Evolutionary conservation across 1,140 invertebrate genomes (phyloP), one percentile per base, ranked within the genome.

Genomic region (Temnothorax curvispinosus): DNA sequence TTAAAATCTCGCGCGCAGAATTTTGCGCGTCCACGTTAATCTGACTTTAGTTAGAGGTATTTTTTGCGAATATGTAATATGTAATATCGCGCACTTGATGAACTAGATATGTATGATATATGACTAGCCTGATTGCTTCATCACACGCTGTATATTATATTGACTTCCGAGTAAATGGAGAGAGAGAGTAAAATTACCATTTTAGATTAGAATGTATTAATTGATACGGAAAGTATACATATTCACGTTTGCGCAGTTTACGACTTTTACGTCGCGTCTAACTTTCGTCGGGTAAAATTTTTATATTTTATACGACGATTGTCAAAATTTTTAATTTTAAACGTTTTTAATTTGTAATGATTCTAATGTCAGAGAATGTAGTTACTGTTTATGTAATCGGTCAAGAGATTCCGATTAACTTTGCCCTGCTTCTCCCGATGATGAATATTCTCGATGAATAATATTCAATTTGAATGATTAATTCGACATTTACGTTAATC

Each of bases 401-500:
- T 6, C 54, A 18, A n/a, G 18, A 65, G 32, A 50, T 56, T 56
- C 13, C 54, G 64, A 86, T 89, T 86, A 88, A 89, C 69, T 67
- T 41, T 41, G 50, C 5, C 32, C 32, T 52, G 8, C 32, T 62
- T 27, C 21, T 71, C 41, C 60, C 27, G 60, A 50, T 47, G 47
- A 35, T 60, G 41, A 74, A 84, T 58, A 32, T 41, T 74, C 18
- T 76, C 69, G 18, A 0, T 50, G 41, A 27, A 47, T 69, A 69
- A 47, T 56, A 38, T 64, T 38, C 47, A 56, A 76, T 75, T 72
- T 76, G 71, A 86, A 87, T 82, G 88, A 89, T 89, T 89, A 89
- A 89, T 89, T 71, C 76, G 32, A 76, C 84, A 58, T 86, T 89
- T 89, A 77, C 60, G 71, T 82, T 87, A 76, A 64, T 65, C 76